Conservation (phyloP, 2,113 vertebrate species). For the Neolamprologus ventralis region DNA sequence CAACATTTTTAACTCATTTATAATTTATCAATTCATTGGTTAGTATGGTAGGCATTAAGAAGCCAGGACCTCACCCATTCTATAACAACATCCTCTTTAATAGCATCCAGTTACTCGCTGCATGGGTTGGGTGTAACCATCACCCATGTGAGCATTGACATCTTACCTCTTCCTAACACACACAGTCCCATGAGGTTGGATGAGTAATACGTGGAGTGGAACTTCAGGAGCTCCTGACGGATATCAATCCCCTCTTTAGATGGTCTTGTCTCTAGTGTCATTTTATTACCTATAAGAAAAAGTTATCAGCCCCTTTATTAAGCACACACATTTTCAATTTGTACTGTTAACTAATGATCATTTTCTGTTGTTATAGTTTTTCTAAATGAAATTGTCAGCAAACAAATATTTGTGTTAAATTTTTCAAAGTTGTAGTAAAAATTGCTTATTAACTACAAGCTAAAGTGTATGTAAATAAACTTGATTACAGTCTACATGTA, state of each 20-base stretch:
- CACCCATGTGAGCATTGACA: no score
- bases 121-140: not conserved
- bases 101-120: not conserved
- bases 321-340: not conserved
- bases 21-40: not conserved
- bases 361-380: not conserved
- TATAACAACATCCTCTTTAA: not conserved
- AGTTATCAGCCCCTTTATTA: not conserved
- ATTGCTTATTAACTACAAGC: not conserved
- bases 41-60: not conserved
- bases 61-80: not conserved
- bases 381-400: not conserved
- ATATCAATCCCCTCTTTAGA: conserved; percentile 89
- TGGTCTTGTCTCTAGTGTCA: conserved; percentile 93
- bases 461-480: not conserved
- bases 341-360: not conserved
- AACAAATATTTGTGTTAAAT: not conserved
- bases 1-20: not conserved
- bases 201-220: conserved; percentile 93
- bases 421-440: not conserved
- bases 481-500: not conserved
- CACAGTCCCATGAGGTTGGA: conserved; percentile 97
- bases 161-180: conserved; percentile 93
- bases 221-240: conserved; percentile 89
- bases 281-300: conserved; percentile 78